A percentile compares a stretch with the other conserved stretches of the same genome.
phyloP scores from a whole-genome alignment of 64 coral and sea anemone genomes.

The Stichodactyla helianthus region DNA sequence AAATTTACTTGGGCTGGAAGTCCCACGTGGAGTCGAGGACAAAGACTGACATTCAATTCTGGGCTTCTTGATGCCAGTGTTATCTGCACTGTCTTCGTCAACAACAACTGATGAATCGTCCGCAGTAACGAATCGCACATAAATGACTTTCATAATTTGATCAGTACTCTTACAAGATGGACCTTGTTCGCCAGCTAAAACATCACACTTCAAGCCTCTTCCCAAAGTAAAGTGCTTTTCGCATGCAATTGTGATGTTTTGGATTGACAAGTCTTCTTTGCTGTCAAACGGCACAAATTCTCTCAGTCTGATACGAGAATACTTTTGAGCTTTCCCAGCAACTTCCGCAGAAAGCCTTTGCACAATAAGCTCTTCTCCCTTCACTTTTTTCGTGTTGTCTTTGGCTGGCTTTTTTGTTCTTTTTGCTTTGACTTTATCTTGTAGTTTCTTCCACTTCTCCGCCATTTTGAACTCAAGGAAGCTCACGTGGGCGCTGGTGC shows the following conservation, averaged over 20 bases:
- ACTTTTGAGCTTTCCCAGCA: constrained; percentile 58
- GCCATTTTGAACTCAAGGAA: constrained; percentile 39
- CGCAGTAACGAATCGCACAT: constrained; percentile 48
- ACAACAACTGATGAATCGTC: constrained; percentile 18
- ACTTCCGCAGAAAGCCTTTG: constrained; percentile 57
- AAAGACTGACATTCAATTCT: too few species aligned
- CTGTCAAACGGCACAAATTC: constrained; percentile 63
- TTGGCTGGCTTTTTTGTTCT: constrained; percentile 51
- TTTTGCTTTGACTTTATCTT: constrained; percentile 50
- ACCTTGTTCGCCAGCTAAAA: constrained; percentile 67
- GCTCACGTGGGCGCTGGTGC: constrained; percentile 22
- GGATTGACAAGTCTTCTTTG: background rate
- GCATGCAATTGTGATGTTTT: too few species aligned
- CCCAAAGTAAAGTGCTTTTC: constrained; percentile 46
- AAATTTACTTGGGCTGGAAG: constrained; percentile 46
- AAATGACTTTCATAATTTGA: constrained; percentile 54
- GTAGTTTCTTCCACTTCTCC: constrained; percentile 41
- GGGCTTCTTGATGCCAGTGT: too few species aligned
- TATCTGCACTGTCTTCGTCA: constrained; percentile 16
- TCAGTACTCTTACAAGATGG: constrained; percentile 59
- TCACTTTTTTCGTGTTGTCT: constrained; percentile 33
- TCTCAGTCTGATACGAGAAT: constrained; percentile 39
- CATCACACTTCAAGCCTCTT: constrained; percentile 52
- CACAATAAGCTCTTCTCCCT: constrained; percentile 56
- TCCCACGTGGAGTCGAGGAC: background rate